Evolutionary conservation across 2,113 vertebrate genomes (phyloP).

Genomic region (Catharus fuscescens): DNA sequence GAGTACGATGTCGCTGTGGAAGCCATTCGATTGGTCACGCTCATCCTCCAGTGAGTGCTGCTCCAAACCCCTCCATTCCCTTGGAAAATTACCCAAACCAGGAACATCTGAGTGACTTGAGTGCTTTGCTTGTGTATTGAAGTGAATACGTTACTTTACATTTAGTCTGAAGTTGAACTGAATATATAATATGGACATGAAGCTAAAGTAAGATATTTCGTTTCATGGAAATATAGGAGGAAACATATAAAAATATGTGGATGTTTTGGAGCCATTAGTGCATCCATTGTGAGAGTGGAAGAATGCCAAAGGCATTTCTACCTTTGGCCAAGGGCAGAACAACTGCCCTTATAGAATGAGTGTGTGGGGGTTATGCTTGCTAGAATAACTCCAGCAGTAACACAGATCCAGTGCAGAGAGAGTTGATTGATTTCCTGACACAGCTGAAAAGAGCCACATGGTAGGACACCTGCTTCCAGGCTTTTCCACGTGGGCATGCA

Average conservation of each 20-base stretch:
- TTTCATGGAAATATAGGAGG: background rate
- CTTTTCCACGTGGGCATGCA: background rate
- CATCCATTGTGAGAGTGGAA: background rate
- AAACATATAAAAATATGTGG: background rate
- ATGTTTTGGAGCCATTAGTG: background rate
- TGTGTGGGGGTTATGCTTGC: background rate
- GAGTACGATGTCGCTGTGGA: constrained; percentile 98
- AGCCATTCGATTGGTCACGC: constrained; percentile 95
- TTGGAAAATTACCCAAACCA: background rate
- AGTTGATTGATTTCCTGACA: background rate
- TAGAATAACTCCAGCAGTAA: background rate
- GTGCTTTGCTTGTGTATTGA: background rate
- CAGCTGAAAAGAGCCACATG: background rate
- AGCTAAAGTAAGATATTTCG: background rate
- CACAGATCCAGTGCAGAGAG: background rate
- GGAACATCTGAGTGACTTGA: background rate
- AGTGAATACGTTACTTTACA: background rate
- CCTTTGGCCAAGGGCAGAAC: background rate
- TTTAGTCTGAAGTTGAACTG: background rate
- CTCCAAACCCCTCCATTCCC: background rate
- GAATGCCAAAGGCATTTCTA: background rate
- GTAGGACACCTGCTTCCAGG: background rate
- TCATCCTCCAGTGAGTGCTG: constrained; percentile 95
- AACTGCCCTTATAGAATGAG: background rate
- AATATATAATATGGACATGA: background rate